Evolutionary conservation across 2,113 vertebrate genomes (phyloP).

Genomic region (Quiscalus mexicanus): DNA sequence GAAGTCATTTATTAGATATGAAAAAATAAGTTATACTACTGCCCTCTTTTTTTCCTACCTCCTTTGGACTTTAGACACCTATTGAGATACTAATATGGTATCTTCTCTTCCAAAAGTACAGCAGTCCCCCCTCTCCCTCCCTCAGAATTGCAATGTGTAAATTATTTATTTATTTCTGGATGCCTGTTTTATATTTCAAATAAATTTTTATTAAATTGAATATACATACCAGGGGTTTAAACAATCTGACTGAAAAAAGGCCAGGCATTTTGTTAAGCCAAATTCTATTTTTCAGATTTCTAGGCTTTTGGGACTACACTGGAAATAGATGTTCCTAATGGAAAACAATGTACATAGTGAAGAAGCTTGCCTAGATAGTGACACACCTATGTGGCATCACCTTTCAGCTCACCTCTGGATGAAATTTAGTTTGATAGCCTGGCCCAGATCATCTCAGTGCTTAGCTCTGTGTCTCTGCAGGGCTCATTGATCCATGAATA

Average conservation of each 20-base stretch:
- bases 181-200: not conserved
- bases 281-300: not conserved
- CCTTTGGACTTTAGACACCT: not conserved
- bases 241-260: not conserved
- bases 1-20: not conserved
- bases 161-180: not conserved
- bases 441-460: not conserved
- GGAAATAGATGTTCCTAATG: not conserved
- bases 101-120: not conserved
- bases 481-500: not conserved
- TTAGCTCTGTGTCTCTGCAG: not conserved
- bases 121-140: accelerated
- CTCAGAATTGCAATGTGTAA: not conserved
- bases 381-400: not conserved
- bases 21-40: not conserved
- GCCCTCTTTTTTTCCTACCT: not conserved
- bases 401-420: not conserved
- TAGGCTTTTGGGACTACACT: not conserved
- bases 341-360: not conserved
- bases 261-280: not conserved
- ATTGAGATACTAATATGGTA: not conserved
- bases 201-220: not conserved
- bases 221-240: not conserved
- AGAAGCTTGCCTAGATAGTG: not conserved
- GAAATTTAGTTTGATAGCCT: not conserved